Percentiles rank a stretch among this genome's conserved stretches.
phyloP scores from a whole-genome alignment of 2,797 vertebrate species.

The Megaceryle alcyon region DNA sequence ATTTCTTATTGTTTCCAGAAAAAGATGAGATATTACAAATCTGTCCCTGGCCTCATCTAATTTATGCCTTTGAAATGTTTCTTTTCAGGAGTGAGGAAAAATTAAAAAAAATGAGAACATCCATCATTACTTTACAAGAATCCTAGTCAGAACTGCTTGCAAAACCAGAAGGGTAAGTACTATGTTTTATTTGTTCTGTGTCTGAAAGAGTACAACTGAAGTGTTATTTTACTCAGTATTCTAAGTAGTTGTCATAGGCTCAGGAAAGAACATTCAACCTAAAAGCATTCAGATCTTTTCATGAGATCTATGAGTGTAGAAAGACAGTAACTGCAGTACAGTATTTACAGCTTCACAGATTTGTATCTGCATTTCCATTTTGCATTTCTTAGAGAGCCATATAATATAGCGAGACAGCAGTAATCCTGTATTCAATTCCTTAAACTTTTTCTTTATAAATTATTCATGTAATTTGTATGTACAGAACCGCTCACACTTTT shows the following conservation, averaged over 20 bases:
- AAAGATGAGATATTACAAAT: constrained; percentile 82
- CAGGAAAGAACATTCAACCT: constrained; percentile 31
- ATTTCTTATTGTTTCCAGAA: constrained; percentile 78
- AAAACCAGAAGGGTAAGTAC: not conserved
- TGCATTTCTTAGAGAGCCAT: not conserved
- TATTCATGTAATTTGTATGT: not conserved
- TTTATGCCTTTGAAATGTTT: constrained; percentile 70
- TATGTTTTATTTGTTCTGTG: not conserved
- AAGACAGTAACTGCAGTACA: not conserved
- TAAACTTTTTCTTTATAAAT: not conserved
- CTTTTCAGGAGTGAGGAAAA: constrained; percentile 20
- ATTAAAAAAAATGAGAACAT: not conserved
- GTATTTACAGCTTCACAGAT: constrained; percentile 41
- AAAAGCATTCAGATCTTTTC: constrained; percentile 32
- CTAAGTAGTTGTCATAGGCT: constrained; percentile 19
- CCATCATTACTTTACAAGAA: not conserved
- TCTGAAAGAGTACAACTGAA: constrained; percentile 31
- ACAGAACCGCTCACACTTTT: not conserved
- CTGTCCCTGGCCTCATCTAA: constrained; percentile 79
- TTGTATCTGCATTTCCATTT: not conserved
- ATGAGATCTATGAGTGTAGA: constrained; percentile 36
- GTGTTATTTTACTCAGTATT: not conserved
- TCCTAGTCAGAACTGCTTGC: not conserved
- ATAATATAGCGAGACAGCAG: not conserved
- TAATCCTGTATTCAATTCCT: not conserved